A percentile compares a stretch with the other conserved stretches of the same genome.
Evolutionary conservation across 1,140 invertebrate genomes (phyloP).

Genomic region (Cyclargus thomasi): DNA sequence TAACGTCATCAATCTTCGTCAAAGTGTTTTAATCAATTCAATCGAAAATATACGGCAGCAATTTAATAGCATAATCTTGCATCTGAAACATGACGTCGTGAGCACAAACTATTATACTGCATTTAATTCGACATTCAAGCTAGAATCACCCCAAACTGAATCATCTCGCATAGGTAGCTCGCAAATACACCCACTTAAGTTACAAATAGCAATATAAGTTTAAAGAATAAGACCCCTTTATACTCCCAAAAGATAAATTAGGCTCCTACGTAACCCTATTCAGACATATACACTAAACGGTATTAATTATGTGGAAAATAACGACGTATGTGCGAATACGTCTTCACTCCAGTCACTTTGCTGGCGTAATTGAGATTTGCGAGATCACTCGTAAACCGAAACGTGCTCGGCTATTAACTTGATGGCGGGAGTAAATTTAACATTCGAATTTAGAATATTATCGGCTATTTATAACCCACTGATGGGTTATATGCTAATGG

Average conservation of each 20-base stretch:
- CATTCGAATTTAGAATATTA: constrained; percentile 8
- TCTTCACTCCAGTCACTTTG: constrained; percentile 1
- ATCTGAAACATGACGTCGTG: too few relatives aligned
- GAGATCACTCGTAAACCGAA: constrained; percentile 6
- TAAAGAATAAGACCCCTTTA: too few relatives aligned
- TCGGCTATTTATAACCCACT: not conserved
- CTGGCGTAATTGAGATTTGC: constrained; percentile 12
- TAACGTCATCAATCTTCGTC: too few relatives aligned
- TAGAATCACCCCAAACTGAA: too few relatives aligned
- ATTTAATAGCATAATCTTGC: too few relatives aligned
- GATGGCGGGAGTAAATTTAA: not conserved
- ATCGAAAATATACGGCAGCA: too few relatives aligned
- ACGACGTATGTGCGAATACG: constrained; percentile 5
- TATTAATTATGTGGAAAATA: constrained; percentile 14
- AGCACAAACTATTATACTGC: too few relatives aligned
- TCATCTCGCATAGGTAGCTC: too few relatives aligned
- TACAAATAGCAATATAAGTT: too few relatives aligned
- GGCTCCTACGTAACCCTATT: not conserved
- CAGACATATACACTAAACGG: not conserved
- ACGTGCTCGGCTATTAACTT: constrained; percentile 8
- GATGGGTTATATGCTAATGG: not conserved
- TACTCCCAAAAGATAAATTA: not conserved
- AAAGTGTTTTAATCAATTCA: too few relatives aligned
- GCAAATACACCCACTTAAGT: too few relatives aligned
- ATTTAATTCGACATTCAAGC: too few relatives aligned